Evolutionary conservation across 1,140 invertebrate genomes (phyloP), one percentile per base, ranked within the genome.

Genomic region (Penaeus chinensis): DNA sequence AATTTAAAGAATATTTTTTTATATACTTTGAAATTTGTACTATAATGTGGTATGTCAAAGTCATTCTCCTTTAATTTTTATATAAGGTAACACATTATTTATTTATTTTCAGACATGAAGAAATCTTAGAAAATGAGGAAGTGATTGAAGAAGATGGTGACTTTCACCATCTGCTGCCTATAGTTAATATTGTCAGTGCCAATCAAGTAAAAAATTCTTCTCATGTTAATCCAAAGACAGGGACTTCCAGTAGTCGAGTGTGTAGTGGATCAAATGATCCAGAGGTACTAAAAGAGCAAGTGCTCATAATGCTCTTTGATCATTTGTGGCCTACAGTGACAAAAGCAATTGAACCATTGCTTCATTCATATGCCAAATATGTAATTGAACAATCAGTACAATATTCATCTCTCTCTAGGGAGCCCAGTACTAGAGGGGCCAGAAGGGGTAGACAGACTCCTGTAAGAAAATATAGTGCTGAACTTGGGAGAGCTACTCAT

Each of bases 231-330:
- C 60, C 60, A 54, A 87, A 82, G 85, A 76, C 62, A 62, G 80
- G 65, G 24, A 47, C 79, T 47, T 62, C 27, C n/a, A 87, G 85
- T 82, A 87, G 85, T 77, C 76, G 85, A 87, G 85, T 87, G 27
- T 87, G 85, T 82, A 87, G 85, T 83, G 85, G 85, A 65, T 87
- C 85, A 18, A 87, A 87, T 83, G 85, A 87, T 62, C 85, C 85
- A 37, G 85, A 87, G 54, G 85, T 87, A 61, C 74, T 87, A 27
- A 87, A 87, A 77, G 85, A 87, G 47, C 85, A 87, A 77, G 69
- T 87, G 10, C 37, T 87, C 2, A 87, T 87, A 32, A 66, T 82
- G 81, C 80, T 87, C n/a, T 87, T 87, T 87, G 85, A 87, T 24
- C 81, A 82, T 60, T 54, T 87, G 18, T 87, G 85, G 85, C 65